Evolutionary conservation across 1,140 invertebrate genomes (phyloP).

Genomic region (Pararge aegeria): DNA sequence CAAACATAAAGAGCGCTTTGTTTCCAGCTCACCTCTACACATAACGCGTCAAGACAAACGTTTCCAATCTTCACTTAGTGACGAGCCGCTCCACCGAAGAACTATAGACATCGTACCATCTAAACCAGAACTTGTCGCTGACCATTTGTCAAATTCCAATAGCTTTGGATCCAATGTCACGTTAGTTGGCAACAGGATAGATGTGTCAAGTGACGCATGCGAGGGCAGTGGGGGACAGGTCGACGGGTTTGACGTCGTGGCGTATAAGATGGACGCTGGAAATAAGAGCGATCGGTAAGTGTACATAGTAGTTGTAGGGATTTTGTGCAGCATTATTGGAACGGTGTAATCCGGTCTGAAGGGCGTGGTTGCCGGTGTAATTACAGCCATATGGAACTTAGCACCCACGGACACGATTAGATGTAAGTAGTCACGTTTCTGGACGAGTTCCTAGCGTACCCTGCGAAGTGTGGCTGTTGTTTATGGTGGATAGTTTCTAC

Average conservation of each 20-base stretch:
- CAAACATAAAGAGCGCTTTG: too few species aligned
- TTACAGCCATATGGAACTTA: too few species aligned
- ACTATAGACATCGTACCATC: slow-evolving; percentile 40
- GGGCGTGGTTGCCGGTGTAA: too few species aligned
- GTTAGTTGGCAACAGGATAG: slow-evolving; percentile 91
- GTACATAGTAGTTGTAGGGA: too few species aligned
- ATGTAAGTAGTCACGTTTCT: too few species aligned
- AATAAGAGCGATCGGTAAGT: slow-evolving; percentile 67
- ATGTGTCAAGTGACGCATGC: slow-evolving; percentile 80
- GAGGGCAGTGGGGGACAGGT: slow-evolving; percentile 46
- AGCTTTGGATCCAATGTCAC: slow-evolving; percentile 91
- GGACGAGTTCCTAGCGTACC: too few species aligned
- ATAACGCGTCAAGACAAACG: slow-evolving; percentile 51
- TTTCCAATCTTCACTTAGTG: slow-evolving; percentile 59
- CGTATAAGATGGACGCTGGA: slow-evolving; percentile 84
- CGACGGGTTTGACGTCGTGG: slow-evolving; percentile 82
- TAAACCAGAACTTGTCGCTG: slow-evolving; percentile 39
- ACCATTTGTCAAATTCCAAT: slow-evolving; percentile 78
- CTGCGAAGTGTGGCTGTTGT: too few species aligned
- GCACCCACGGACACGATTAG: too few species aligned
- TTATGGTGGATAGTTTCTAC: too few species aligned
- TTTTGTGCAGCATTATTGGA: not conserved
- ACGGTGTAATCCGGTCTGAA: too few species aligned
- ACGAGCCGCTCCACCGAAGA: slow-evolving; percentile 53
- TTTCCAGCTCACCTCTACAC: slow-evolving; percentile 45